A percentile compares a stretch with the other conserved stretches of the same genome.
These are phyloP conservation scores for Epirrita christyi DNA, from an alignment of 2,888 invertebrate species.

Conservation along the genomic window DNA sequence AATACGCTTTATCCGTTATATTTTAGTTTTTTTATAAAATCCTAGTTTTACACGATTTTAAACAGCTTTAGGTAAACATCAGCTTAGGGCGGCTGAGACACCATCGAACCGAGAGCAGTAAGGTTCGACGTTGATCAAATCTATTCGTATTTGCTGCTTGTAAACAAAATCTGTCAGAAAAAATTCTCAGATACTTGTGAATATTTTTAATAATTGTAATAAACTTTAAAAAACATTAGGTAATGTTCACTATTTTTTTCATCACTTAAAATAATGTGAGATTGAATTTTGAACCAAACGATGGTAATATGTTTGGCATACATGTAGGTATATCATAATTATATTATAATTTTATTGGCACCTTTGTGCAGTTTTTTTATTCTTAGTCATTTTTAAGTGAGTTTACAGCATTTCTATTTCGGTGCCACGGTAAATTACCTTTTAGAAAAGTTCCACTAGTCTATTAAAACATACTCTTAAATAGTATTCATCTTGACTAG, in stretches of 20 bases:
- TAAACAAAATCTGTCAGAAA: no score
- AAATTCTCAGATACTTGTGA: no score
- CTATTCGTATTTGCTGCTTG: no score
- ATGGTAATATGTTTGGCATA: background rate
- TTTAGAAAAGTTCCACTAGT: slow-evolving; percentile 8
- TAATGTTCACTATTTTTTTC: no score
- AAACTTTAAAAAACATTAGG: no score
- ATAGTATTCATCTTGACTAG: slow-evolving; percentile 49
- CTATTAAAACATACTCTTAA: slow-evolving; percentile 19
- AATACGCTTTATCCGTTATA: slow-evolving; percentile 22
- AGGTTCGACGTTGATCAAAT: no score
- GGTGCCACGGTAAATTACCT: slow-evolving; percentile 2
- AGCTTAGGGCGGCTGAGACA: no score
- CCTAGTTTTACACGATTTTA: no score
- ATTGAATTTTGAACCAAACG: background rate
- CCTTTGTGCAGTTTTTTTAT: slow-evolving; percentile 41
- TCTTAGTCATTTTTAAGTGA: slow-evolving; percentile 51
- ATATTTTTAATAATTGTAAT: no score
- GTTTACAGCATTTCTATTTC: background rate
- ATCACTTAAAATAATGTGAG: no score
- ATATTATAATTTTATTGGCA: background rate
- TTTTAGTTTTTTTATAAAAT: slow-evolving; percentile 58
- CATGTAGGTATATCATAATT: background rate
- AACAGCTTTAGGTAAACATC: no score
- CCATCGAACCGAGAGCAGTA: no score